Percentiles rank a stretch among this genome's conserved stretches.
Conservation (phyloP, 2,888 invertebrate species). For the Meteorus colon region DNA sequence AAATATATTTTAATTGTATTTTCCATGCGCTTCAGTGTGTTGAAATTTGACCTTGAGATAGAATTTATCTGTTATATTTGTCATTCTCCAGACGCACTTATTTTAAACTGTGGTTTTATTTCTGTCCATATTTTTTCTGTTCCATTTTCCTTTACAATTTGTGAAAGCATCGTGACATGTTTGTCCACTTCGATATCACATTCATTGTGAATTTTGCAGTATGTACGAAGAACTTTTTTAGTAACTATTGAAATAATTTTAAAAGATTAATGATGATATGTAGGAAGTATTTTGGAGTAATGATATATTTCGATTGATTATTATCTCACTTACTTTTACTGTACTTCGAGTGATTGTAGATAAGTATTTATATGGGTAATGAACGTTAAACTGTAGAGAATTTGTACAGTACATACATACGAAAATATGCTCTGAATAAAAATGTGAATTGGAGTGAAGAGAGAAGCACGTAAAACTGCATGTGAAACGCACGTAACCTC, state of each 20-base stretch:
- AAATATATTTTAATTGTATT: background rate
- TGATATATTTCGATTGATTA: background rate
- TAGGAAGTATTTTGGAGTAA: background rate
- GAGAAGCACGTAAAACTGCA: background rate
- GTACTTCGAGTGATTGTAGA: background rate
- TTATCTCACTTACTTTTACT: background rate
- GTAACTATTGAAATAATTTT: background rate
- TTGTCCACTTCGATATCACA: background rate
- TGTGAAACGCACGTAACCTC: constrained; percentile 9
- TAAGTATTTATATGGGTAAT: background rate
- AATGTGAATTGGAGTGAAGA: background rate
- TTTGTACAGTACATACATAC: background rate
- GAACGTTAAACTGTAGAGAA: background rate
- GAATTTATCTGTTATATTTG: background rate
- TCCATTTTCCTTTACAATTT: background rate
- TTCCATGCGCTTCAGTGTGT: background rate
- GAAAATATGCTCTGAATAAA: background rate
- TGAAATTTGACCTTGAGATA: constrained; percentile 27
- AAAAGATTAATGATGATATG: background rate
- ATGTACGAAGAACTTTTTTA: background rate
- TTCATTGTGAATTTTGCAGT: background rate
- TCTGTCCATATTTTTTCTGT: constrained; percentile 4
- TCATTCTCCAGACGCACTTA: constrained; percentile 16
- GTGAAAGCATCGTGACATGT: background rate
- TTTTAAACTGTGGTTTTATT: constrained; percentile 22